Conservation (phyloP, 1,140 invertebrate genomes). For the Papilio xuthus region DNA sequence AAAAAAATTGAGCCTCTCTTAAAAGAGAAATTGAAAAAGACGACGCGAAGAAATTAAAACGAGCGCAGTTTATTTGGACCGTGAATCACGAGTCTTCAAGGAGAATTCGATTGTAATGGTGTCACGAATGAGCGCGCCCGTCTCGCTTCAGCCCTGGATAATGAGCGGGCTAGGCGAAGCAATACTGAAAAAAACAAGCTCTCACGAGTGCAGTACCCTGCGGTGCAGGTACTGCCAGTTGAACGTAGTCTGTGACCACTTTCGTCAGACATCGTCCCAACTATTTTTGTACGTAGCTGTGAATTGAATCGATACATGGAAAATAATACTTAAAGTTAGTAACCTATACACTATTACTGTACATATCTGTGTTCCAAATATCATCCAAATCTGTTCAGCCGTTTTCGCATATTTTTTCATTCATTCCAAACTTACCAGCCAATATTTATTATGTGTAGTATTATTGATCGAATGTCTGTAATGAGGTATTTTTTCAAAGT, state of each 20-base stretch:
- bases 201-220: not conserved
- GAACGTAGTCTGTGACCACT: not conserved
- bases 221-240: not conserved
- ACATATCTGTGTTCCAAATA: too few relatives aligned
- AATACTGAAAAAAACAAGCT: conserved; percentile 47
- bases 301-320: not conserved
- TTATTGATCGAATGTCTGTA: too few relatives aligned
- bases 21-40: conserved; percentile 31
- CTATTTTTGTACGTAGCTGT: not conserved
- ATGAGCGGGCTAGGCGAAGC: conserved; percentile 57
- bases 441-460: too few relatives aligned
- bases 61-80: conserved; percentile 50
- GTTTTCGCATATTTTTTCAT: too few relatives aligned
- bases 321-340: too few relatives aligned
- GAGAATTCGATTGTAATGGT: conserved; percentile 64
- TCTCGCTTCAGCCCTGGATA: conserved; percentile 51
- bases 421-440: too few relatives aligned
- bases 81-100: conserved; percentile 71
- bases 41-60: conserved; percentile 30
- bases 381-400: too few relatives aligned
- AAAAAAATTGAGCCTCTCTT: conserved; percentile 32
- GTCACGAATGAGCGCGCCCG: conserved; percentile 58
- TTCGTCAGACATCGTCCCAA: not conserved
- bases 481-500: too few relatives aligned
- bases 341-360: too few relatives aligned